Evolutionary conservation across 2,888 invertebrate species (phyloP).

Genomic region (Drosophila prostipennis): DNA sequence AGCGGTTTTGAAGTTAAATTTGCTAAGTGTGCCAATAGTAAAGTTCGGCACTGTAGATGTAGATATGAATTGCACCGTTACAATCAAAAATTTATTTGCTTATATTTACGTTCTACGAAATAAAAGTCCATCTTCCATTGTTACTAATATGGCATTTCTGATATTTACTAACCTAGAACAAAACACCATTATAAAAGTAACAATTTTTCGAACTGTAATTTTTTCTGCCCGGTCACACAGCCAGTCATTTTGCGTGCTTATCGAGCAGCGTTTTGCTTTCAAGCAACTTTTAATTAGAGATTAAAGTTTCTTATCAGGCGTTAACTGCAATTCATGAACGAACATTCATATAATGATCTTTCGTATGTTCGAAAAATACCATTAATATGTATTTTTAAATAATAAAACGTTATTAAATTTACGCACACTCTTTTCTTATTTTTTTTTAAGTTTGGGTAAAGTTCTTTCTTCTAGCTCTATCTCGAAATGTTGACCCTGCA

Average conservation of each 20-base stretch:
- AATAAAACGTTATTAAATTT: no score
- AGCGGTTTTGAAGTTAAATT: no score
- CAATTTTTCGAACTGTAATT: conserved; percentile 71
- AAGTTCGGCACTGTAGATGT: no score
- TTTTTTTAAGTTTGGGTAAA: no score
- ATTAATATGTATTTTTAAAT: no score
- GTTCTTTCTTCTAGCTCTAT: not conserved
- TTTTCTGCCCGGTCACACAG: conserved; percentile 67
- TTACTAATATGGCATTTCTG: not conserved
- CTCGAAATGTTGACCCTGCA: not conserved
- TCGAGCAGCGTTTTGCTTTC: conserved; percentile 70
- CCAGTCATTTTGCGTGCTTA: conserved; percentile 61
- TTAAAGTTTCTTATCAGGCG: conserved; percentile 75
- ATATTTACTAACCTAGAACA: conserved; percentile 1
- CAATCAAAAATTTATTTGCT: no score
- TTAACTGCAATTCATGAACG: conserved; percentile 63
- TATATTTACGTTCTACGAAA: not conserved
- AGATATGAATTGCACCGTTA: no score
- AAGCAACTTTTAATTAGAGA: conserved; percentile 66
- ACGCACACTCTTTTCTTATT: no score
- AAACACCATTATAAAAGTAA: conserved; percentile 23
- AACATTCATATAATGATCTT: conserved; percentile 14
- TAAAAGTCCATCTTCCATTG: not conserved
- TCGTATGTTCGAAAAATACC: not conserved
- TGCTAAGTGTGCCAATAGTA: no score